Conservation (phyloP, 2,113 vertebrate species). For the Cyphotilapia sp. region DNA sequence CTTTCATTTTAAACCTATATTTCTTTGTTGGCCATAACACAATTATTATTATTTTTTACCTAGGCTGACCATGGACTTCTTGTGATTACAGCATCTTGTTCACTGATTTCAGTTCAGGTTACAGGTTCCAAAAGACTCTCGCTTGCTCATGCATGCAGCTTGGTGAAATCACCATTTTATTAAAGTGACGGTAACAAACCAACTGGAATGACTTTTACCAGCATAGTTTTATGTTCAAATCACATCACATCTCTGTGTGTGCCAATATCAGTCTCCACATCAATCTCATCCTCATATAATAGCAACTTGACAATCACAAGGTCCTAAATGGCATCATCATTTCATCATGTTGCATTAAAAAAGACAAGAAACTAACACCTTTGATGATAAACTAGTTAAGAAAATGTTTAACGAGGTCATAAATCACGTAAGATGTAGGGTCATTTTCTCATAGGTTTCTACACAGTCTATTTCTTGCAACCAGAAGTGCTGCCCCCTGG, state of each 20-base stretch:
- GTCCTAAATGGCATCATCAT: background rate
- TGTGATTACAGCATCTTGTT: background rate
- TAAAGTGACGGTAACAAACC: background rate
- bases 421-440: background rate
- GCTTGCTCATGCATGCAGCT: background rate
- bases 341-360: background rate
- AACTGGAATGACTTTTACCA: background rate
- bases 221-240: background rate
- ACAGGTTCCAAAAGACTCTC: rapidly evolving
- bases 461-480: background rate
- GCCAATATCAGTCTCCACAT: background rate
- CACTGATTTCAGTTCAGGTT: background rate
- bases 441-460: background rate
- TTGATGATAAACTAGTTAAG: background rate
- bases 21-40: background rate
- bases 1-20: background rate
- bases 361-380: rapidly evolving
- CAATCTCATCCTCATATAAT: background rate
- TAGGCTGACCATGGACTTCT: background rate
- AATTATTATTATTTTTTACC: background rate
- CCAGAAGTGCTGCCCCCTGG: background rate
- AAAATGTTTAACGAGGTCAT: background rate
- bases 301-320: background rate
- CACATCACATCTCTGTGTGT: background rate
- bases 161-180: background rate